Evolutionary conservation across 2,888 invertebrate species (phyloP).

Genomic region (Kryphioiulus occultus): DNA sequence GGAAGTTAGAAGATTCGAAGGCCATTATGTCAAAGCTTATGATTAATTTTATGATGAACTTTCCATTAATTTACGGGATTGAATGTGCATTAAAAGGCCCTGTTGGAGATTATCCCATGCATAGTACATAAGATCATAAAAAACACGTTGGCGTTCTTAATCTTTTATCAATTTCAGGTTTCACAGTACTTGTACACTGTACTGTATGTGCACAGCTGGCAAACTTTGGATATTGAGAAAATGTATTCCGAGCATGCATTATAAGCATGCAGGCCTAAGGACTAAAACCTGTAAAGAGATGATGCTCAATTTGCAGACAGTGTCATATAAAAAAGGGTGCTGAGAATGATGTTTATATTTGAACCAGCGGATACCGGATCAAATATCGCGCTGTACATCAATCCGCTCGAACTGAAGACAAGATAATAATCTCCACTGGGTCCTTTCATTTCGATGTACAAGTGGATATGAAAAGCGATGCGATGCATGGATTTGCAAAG

Average conservation of each 20-base stretch:
- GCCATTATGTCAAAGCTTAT: not conserved
- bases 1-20: no score
- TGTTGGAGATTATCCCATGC: not conserved
- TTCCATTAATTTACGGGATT: not conserved
- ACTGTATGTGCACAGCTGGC: not conserved
- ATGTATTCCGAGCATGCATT: not conserved
- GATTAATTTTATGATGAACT: not conserved
- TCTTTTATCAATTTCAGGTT: not conserved
- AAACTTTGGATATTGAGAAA: not conserved
- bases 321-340: not conserved
- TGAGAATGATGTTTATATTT: not conserved
- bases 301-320: not conserved
- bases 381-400: constrained; percentile 11
- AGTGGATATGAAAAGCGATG: constrained; percentile 20
- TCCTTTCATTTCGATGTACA: constrained; percentile 21
- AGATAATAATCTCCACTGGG: not conserved
- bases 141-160: not conserved
- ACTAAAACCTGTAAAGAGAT: not conserved
- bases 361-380: not conserved
- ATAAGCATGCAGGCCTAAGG: not conserved
- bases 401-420: not conserved
- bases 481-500: not conserved
- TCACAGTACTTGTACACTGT: not conserved
- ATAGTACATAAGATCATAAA: not conserved
- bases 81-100: not conserved